Conservation (phyloP, 2,797 vertebrate genomes). For the Crax fasciolata region DNA sequence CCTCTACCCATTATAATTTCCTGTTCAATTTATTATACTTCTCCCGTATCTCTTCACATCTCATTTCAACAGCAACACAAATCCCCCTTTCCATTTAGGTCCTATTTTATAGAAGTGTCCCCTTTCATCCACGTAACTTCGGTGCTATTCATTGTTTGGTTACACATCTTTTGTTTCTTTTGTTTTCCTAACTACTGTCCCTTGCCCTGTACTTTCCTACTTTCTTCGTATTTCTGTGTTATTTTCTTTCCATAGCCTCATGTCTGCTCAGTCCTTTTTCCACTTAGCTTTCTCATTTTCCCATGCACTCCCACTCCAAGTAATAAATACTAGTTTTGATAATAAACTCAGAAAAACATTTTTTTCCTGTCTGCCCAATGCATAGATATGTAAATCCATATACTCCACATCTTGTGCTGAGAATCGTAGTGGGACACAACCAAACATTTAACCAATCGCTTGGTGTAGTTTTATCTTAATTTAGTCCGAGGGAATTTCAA, state of each 20-base stretch:
- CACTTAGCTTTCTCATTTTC: background rate
- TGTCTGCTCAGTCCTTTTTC: background rate
- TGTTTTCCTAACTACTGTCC: background rate
- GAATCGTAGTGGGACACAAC: background rate
- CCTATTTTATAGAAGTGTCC: background rate
- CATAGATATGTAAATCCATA: background rate
- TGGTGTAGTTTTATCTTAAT: background rate
- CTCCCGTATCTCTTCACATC: background rate
- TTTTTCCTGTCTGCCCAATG: background rate
- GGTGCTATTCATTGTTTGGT: background rate
- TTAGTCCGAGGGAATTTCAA: background rate
- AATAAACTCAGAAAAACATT: background rate
- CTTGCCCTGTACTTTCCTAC: background rate
- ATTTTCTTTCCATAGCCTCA: background rate
- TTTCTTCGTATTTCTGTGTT: background rate
- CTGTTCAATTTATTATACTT: background rate
- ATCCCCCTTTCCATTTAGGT: background rate
- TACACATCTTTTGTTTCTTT: background rate
- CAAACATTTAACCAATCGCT: background rate
- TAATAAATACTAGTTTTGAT: background rate
- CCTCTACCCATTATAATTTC: background rate
- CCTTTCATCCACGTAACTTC: background rate
- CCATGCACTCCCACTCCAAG: background rate
- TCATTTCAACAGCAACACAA: background rate
- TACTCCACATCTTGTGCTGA: background rate